Conservation (phyloP, 64 coral and sea anemone genomes). For the Montipora foliosa region DNA sequence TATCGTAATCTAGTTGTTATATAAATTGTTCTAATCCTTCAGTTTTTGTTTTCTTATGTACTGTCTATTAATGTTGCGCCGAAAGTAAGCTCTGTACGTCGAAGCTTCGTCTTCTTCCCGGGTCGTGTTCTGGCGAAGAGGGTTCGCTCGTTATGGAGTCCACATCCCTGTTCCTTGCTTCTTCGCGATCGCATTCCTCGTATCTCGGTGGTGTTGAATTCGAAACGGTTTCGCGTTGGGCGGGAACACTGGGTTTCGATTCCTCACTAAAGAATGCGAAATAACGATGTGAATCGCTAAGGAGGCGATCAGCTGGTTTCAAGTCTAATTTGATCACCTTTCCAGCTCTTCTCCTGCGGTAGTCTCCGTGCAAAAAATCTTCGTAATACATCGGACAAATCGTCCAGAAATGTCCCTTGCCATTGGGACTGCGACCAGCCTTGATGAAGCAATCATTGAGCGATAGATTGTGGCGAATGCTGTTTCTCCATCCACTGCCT, state of each 20-base stretch:
- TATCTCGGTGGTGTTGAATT: constrained; percentile 21
- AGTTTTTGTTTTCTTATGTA: constrained; percentile 20
- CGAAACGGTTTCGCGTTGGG: constrained; percentile 12
- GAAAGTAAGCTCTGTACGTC: constrained; percentile 40
- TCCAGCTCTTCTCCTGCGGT: constrained; percentile 37
- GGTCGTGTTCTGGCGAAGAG: constrained; percentile 10
- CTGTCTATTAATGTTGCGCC: constrained; percentile 8
- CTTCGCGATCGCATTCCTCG: constrained; percentile 12
- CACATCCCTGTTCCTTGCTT: not conserved
- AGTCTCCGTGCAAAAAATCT: constrained; percentile 51
- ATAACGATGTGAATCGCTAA: constrained; percentile 32
- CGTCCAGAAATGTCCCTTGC: constrained; percentile 72
- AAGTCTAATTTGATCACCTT: constrained; percentile 34
- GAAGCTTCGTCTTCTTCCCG: constrained; percentile 30
- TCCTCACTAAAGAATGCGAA: constrained; percentile 39
- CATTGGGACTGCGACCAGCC: constrained; percentile 62
- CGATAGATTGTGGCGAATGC: constrained; percentile 68
- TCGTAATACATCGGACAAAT: constrained; percentile 45
- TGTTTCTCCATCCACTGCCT: constrained; percentile 66
- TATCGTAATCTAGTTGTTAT: constrained; percentile 44
- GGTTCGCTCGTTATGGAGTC: constrained; percentile 5
- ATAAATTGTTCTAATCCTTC: constrained; percentile 48
- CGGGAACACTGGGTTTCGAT: constrained; percentile 1
- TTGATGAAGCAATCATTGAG: constrained; percentile 71
- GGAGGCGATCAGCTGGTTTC: constrained; percentile 36